phyloP scores from a whole-genome alignment of 1,140 invertebrate genomes.

The Drosophila pallidifrons region DNA sequence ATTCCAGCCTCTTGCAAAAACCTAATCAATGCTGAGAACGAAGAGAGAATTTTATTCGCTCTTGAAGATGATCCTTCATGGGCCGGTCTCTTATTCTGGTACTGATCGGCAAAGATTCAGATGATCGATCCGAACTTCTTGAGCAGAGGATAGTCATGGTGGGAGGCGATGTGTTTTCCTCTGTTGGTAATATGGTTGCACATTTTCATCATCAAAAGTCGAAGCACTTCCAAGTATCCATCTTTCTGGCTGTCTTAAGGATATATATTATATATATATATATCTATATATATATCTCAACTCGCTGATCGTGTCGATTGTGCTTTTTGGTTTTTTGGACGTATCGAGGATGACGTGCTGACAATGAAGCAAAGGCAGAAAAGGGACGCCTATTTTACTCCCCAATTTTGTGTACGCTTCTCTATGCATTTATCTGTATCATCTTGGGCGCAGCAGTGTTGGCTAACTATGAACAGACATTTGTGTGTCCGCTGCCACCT shows the following conservation, averaged over 20 bases:
- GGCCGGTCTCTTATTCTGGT: too few relatives aligned
- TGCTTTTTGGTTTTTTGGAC: conserved; percentile 76
- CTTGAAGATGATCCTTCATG: too few relatives aligned
- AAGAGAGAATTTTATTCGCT: too few relatives aligned
- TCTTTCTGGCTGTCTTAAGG: conserved; percentile 73
- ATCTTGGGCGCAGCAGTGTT: conserved; percentile 81
- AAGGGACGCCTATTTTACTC: conserved; percentile 69
- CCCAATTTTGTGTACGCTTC: conserved; percentile 72
- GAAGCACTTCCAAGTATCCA: conserved; percentile 81
- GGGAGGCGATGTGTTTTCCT: not conserved
- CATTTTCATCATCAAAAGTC: conserved; percentile 82
- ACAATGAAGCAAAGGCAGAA: conserved; percentile 74
- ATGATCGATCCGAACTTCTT: too few relatives aligned
- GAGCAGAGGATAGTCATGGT: too few relatives aligned
- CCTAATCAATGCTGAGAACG: too few relatives aligned
- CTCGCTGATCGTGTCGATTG: conserved; percentile 83
- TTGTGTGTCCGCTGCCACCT: conserved; percentile 73
- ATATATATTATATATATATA: conserved; percentile 83
- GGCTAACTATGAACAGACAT: conserved; percentile 82
- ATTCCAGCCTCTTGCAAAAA: too few relatives aligned
- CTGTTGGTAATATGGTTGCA: conserved; percentile 61
- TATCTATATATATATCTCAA: conserved; percentile 34
- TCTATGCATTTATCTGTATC: conserved; percentile 82
- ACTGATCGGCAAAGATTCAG: too few relatives aligned
- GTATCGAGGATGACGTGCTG: conserved; percentile 65